These are phyloP conservation scores for Todiramphus chloris DNA, from an alignment of 2,113 vertebrate genomes.

Conservation along the genomic window DNA sequence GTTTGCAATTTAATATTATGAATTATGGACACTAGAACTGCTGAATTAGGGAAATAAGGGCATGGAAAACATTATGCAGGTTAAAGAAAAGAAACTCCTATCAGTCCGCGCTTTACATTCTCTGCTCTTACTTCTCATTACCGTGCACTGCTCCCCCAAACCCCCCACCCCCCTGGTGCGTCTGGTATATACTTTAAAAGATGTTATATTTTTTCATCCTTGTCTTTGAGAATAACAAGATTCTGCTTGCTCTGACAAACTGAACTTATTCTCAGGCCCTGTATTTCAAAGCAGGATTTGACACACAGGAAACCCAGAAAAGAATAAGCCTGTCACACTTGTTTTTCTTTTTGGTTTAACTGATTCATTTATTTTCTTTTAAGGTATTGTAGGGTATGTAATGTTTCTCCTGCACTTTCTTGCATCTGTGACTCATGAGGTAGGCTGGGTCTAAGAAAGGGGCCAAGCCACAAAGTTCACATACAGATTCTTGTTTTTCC, in stretches of 20 bases:
- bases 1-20: background rate
- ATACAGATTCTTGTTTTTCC: background rate
- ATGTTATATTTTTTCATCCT: background rate
- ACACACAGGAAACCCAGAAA: background rate
- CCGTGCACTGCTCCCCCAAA: too few relatives aligned
- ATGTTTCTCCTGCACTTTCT: background rate
- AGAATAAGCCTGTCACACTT: background rate
- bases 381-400: background rate
- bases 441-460: background rate
- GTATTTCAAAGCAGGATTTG: constrained; percentile 14
- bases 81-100: background rate
- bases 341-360: constrained; percentile 20
- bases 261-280: background rate
- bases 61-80: background rate
- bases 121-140: background rate
- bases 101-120: background rate
- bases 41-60: background rate
- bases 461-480: background rate
- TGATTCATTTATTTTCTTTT: constrained; percentile 25
- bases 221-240: background rate
- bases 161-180: too few relatives aligned
- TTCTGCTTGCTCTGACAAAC: background rate
- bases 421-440: constrained; percentile 6
- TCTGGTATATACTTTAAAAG: background rate
- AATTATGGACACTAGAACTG: background rate